A percentile compares a stretch with the other conserved stretches of the same genome.
phyloP scores from a whole-genome alignment of 2,113 vertebrate genomes.

The Pipra filicauda region DNA sequence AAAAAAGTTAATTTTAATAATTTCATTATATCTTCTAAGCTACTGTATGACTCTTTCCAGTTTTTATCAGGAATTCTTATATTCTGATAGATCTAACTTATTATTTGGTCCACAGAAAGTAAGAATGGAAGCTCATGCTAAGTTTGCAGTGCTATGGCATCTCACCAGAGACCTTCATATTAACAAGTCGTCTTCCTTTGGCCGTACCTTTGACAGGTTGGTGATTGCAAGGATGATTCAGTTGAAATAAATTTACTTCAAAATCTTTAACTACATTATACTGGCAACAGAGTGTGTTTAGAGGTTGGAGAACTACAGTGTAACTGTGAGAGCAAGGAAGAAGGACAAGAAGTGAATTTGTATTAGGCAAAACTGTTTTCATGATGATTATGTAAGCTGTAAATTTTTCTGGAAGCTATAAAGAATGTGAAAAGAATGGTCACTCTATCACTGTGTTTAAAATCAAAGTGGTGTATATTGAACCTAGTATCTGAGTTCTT shows the following conservation, averaged over 20 bases:
- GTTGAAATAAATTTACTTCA: not conserved
- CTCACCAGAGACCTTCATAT: conserved; percentile 95
- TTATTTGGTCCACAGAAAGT: conserved; percentile 78
- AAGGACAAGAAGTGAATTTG: not conserved
- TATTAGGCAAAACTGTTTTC: not conserved
- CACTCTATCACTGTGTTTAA: not conserved
- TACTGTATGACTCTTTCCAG: not conserved
- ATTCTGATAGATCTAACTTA: not conserved
- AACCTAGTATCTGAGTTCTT: not conserved
- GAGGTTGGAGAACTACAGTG: not conserved
- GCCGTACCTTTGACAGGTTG: conserved; percentile 96
- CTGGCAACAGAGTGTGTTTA: not conserved
- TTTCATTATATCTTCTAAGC: not conserved
- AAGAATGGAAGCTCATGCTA: conserved; percentile 92
- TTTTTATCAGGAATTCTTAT: not conserved
- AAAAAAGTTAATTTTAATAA: not conserved
- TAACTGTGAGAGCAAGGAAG: not conserved
- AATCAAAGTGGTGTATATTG: not conserved
- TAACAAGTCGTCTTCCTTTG: conserved; percentile 94
- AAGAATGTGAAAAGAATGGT: not conserved
- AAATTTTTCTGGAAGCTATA: not conserved
- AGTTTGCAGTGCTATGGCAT: conserved; percentile 97
- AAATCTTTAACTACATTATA: not conserved
- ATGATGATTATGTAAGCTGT: not conserved
- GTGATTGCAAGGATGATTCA: conserved; percentile 12